phyloP scores from a whole-genome alignment of 2,797 vertebrate genomes.

The Halcyon leucocephala region DNA sequence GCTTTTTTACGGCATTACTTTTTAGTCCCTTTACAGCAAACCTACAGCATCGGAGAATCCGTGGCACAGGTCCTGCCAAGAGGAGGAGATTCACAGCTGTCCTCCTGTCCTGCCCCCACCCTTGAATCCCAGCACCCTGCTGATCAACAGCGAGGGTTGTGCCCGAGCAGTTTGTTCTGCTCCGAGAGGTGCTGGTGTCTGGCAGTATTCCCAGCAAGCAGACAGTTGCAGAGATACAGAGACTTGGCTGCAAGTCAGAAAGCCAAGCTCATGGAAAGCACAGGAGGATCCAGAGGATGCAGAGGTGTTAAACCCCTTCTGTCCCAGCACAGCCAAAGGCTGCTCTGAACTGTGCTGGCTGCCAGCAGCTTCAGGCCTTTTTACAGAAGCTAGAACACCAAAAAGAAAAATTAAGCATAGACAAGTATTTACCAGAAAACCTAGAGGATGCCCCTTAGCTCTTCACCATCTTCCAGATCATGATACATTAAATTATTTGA shows the following conservation, averaged over 20 bases:
- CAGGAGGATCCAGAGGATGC: background rate
- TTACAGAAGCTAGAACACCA: background rate
- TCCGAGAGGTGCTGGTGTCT: background rate
- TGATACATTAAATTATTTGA: background rate
- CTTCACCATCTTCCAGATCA: background rate
- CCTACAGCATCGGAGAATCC: background rate
- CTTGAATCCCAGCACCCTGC: background rate
- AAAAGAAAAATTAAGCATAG: background rate
- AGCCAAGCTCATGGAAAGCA: background rate
- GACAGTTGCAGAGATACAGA: background rate
- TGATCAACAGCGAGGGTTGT: background rate
- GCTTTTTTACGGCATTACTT: background rate
- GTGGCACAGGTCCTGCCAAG: background rate
- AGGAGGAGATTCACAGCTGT: conserved; percentile 1
- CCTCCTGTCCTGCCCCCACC: background rate
- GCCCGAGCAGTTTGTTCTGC: background rate
- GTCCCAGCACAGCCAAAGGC: background rate
- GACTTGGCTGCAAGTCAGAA: conserved; percentile 19
- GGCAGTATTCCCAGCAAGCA: conserved; percentile 13
- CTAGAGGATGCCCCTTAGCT: background rate
- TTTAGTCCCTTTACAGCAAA: background rate
- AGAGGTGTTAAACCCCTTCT: conserved; percentile 11
- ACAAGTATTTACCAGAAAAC: conserved; percentile 12
- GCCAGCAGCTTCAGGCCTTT: background rate
- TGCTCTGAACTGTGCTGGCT: background rate